A percentile compares a stretch with the other conserved stretches of the same genome.
Evolutionary conservation across 2,888 invertebrate species (phyloP).

Genomic region (Platypus cylindrus): DNA sequence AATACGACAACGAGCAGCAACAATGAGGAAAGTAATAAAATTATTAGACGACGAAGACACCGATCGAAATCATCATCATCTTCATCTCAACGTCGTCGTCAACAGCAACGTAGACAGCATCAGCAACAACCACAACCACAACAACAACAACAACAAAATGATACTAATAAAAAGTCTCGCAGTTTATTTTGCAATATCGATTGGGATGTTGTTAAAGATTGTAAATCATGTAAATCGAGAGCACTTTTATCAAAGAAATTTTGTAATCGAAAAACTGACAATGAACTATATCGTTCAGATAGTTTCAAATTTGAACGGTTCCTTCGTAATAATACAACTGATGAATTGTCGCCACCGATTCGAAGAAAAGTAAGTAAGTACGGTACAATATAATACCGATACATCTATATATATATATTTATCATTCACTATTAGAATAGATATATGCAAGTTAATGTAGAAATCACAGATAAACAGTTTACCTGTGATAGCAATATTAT

Average conservation of each 20-base stretch:
- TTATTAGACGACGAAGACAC: constrained; percentile 24
- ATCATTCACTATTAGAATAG: no score
- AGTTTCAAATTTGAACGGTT: constrained; percentile 82
- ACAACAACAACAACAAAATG: constrained; percentile 14
- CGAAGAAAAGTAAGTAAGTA: constrained; percentile 52
- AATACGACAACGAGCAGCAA: constrained; percentile 22
- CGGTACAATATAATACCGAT: constrained; percentile 1
- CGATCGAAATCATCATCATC: constrained; percentile 32
- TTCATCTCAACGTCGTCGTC: constrained; percentile 27
- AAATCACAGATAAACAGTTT: constrained; percentile 1
- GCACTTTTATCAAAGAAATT: constrained; percentile 58
- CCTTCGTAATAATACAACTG: constrained; percentile 58
- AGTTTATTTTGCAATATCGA: constrained; percentile 38
- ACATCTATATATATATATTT: background rate
- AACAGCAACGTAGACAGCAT: constrained; percentile 18
- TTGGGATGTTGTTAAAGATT: constrained; percentile 43
- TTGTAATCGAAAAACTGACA: constrained; percentile 64
- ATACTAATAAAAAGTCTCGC: constrained; percentile 29
- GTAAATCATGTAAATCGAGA: constrained; percentile 42
- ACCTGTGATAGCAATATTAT: no score
- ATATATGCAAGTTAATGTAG: background rate
- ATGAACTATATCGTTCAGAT: constrained; percentile 75
- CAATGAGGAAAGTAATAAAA: constrained; percentile 22
- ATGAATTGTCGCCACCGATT: constrained; percentile 36
- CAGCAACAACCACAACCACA: constrained; percentile 20